Base-by-base conservation (phyloP, 2,888 invertebrate species). In the Dicranocentrus wangi region DNA sequence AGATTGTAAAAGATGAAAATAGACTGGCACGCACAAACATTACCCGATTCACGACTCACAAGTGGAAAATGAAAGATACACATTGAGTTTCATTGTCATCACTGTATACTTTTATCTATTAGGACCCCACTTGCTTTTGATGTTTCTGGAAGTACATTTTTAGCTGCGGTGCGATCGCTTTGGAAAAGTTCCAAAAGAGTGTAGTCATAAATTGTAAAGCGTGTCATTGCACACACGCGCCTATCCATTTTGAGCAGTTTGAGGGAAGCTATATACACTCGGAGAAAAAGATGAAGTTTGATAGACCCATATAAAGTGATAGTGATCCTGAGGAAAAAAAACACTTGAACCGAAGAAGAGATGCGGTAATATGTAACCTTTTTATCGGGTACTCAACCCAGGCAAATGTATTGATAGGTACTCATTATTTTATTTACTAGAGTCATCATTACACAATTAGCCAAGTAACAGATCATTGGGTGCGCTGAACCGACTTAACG, bases 361-460 rank as follows among this genome's bases (percentile, higher is more conserved):
- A n/a, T n/a, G n/a, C n/a, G n/a, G n/a, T n/a, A n/a, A n/a, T n/a
- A n/a, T n/a, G n/a, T n/a, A n/a, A n/a, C n/a, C n/a, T n/a, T n/a
- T n/a, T n/a, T n/a, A n/a, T n/a, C n/a, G n/a, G n/a, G n/a, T n/a
- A n/a, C n/a, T n/a, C n/a, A n/a, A n/a, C n/a, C n/a, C n/a, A n/a
- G n/a, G n/a, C n/a, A n/a, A n/a, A n/a, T n/a, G n/a, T 32, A 10
- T 32, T 32, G 32, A 3, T 32, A 32, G 32, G 5, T 32, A 32
- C 32, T 32, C 3, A 7, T 32, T 32, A 32, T 32, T 32, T 32
- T 7, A 10, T 7, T 32, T 32, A 32, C 10, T 32, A 32, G n/a
- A n/a, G 25, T 23, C 55, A 55, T 55, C 25, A 55, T 55, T 55
- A 25, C 25, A 13, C 55, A 55, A 55, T 55, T 55, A 55, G 10